Percentiles rank a stretch among this genome's conserved stretches.
Conservation (phyloP, 2,113 vertebrate species). For the Prietella phreatophila region DNA sequence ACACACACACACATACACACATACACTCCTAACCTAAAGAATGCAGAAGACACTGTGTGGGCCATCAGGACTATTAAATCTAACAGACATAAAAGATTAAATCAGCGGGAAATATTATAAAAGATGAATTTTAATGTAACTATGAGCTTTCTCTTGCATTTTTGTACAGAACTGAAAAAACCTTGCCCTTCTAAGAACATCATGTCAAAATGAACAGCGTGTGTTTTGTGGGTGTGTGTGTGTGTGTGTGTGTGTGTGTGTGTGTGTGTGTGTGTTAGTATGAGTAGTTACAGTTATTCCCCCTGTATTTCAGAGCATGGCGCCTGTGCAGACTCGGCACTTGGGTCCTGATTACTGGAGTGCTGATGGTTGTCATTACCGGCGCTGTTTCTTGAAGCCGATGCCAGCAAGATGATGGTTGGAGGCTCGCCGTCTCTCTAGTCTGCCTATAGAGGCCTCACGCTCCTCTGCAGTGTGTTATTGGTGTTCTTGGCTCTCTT, state of each 20-base stretch:
- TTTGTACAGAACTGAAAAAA: not conserved
- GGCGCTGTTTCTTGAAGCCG: not conserved
- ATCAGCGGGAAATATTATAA: not conserved
- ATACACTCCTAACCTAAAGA: conserved; percentile 15
- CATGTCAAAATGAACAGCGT: not conserved
- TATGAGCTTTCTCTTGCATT: not conserved
- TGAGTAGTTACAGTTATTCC: conserved; percentile 15
- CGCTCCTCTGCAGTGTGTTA: conserved; percentile 27
- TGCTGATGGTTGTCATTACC: conserved; percentile 39
- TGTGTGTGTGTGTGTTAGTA: not conserved
- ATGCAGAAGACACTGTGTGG: conserved; percentile 31
- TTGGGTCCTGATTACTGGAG: conserved; percentile 52
- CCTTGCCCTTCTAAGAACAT: not conserved
- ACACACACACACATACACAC: conserved; percentile 33
- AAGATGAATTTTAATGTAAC: not conserved
- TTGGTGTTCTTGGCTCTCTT: conserved; percentile 51
- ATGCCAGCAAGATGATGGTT: conserved; percentile 12
- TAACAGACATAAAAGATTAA: not conserved
- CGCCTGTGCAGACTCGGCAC: conserved; percentile 20
- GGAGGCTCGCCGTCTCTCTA: conserved; percentile 9
- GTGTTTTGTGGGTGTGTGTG: too few relatives aligned
- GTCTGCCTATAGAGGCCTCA: not conserved
- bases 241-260: conserved; percentile 18
- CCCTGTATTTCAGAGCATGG: conserved; percentile 22
- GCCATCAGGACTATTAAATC: conserved; percentile 6